Evolutionary conservation across 2,888 invertebrate genomes (phyloP).

Genomic region (Sisyra terminalis): DNA sequence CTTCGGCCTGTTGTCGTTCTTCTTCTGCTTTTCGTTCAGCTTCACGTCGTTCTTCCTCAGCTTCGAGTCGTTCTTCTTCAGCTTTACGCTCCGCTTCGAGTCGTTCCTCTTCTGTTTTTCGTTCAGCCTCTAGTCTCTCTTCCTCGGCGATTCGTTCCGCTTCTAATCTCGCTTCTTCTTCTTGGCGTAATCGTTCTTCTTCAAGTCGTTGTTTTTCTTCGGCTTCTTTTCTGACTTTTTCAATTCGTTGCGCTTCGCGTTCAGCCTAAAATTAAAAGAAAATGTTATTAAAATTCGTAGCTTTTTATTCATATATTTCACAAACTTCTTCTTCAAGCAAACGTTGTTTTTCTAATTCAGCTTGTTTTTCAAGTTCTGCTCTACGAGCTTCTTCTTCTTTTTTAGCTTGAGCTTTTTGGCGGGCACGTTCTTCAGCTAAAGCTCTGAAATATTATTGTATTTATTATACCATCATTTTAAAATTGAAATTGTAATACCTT

Average conservation of each 20-base stretch:
- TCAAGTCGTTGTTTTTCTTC: constrained; percentile 19
- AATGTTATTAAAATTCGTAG: background rate
- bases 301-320: constrained; percentile 16
- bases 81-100: constrained; percentile 31
- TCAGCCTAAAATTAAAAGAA: constrained; percentile 20
- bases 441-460: constrained; percentile 22
- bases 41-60: constrained; percentile 22
- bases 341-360: constrained; percentile 28
- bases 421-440: constrained; percentile 37
- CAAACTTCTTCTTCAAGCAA: constrained; percentile 26
- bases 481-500: constrained; percentile 25
- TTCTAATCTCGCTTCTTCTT: constrained; percentile 17
- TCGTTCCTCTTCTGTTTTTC: constrained; percentile 26
- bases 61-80: constrained; percentile 29
- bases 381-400: constrained; percentile 31
- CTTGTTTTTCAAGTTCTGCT: constrained; percentile 33
- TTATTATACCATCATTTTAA: background rate
- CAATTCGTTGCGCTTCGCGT: constrained; percentile 15
- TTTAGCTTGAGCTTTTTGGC: constrained; percentile 33
- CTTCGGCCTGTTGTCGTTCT: constrained; percentile 25
- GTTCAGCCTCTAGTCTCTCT: constrained; percentile 10
- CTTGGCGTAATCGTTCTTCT: constrained; percentile 20
- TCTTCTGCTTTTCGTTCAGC: constrained; percentile 30
- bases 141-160: constrained; percentile 15
- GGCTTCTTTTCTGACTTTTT: constrained; percentile 19